Conservation (phyloP, 2,797 vertebrate genomes). For the Melanotaenia nigrans region DNA sequence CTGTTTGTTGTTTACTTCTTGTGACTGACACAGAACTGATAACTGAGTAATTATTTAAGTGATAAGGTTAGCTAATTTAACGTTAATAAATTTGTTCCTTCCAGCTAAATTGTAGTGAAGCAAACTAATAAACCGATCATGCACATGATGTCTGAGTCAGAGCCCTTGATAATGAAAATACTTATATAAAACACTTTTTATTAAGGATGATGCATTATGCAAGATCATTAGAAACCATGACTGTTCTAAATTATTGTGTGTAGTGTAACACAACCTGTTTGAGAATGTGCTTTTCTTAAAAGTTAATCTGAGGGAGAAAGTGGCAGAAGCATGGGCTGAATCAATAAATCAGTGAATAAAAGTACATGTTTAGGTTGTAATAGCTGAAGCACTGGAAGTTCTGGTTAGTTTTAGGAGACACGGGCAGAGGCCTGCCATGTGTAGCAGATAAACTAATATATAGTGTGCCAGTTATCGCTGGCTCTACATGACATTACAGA, state of each 20-base stretch:
- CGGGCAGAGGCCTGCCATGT: not conserved
- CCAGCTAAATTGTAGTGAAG: not conserved
- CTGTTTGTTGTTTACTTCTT: not conserved
- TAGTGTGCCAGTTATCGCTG: not conserved
- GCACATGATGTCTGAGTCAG: not conserved
- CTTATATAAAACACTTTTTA: too few relatives aligned
- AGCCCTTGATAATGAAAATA: too few relatives aligned
- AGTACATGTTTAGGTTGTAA: not conserved
- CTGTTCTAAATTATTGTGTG: not conserved
- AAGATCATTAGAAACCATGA: not conserved
- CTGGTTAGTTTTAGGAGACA: not conserved
- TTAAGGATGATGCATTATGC: not conserved
- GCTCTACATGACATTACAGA: constrained; percentile 22
- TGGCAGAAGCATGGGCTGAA: not conserved
- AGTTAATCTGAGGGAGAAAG: not conserved
- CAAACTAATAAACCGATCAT: not conserved
- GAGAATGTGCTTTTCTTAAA: not conserved
- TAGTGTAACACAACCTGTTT: not conserved
- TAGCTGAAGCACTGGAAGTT: not conserved
- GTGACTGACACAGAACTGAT: not conserved
- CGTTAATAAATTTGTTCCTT: not conserved
- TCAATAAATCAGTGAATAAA: not conserved
- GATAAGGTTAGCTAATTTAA: not conserved
- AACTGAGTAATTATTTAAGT: not conserved
- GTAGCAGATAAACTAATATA: not conserved